Evolutionary conservation across 2,888 invertebrate species (phyloP).

Genomic region (Spisula subtruncata): DNA sequence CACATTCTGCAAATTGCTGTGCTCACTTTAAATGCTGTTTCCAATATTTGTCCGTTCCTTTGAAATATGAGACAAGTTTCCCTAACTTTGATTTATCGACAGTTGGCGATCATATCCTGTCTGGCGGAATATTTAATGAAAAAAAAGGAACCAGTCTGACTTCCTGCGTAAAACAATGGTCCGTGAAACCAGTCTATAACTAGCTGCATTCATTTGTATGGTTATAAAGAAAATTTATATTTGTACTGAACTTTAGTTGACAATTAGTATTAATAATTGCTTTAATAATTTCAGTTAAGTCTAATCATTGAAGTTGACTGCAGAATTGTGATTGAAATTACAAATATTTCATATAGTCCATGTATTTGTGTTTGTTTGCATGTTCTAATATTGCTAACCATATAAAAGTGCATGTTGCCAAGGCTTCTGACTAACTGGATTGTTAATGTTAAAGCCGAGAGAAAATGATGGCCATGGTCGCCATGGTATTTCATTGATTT

Average conservation of each 20-base stretch:
- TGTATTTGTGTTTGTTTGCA: too few relatives aligned
- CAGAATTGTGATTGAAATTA: too few relatives aligned
- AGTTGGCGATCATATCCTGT: background rate
- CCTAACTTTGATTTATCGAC: slow-evolving; percentile 1
- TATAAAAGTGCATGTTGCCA: too few relatives aligned
- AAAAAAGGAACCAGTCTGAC: background rate
- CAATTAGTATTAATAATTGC: slow-evolving; percentile 21
- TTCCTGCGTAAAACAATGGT: slow-evolving; percentile 4
- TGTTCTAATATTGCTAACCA: too few relatives aligned
- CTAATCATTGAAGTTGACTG: background rate
- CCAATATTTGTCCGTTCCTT: slow-evolving; percentile 18
- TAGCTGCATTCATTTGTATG: background rate
- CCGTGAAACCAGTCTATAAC: background rate
- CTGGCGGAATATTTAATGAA: slow-evolving; percentile 15
- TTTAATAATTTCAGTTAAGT: slow-evolving; percentile 2
- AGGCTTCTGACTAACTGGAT: too few relatives aligned
- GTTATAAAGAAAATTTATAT: background rate
- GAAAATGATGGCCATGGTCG: too few relatives aligned
- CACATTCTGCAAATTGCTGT: background rate
- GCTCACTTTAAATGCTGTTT: background rate
- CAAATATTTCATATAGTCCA: too few relatives aligned
- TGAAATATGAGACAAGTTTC: slow-evolving; percentile 12
- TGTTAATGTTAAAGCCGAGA: too few relatives aligned
- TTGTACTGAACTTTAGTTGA: background rate
- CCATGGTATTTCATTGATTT: too few relatives aligned